Conservation (phyloP, 2,797 vertebrate species). For the Lacerta bilineata region DNA sequence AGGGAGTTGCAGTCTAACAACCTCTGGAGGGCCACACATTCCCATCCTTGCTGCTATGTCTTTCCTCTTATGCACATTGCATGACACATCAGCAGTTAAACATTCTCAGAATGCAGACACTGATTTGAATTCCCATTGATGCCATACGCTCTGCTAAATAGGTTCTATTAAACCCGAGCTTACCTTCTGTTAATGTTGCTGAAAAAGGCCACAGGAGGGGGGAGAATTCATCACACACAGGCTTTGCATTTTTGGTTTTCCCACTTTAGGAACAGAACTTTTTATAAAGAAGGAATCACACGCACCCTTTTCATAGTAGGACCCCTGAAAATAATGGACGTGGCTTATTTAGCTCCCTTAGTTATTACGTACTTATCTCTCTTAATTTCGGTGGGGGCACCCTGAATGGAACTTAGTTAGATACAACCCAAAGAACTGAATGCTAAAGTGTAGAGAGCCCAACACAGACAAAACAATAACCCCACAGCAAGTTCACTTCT, state of each 20-base stretch:
- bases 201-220: slow-evolving; percentile 2
- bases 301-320: no score
- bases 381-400: no score
- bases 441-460: not conserved
- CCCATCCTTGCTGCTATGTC: not conserved
- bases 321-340: no score
- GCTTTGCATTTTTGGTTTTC: not conserved
- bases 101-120: not conserved
- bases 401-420: no score
- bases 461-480: not conserved
- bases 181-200: not conserved
- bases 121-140: not conserved
- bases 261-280: not conserved
- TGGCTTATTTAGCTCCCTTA: no score
- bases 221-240: not conserved
- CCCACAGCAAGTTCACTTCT: not conserved
- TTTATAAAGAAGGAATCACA: not conserved
- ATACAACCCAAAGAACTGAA: not conserved
- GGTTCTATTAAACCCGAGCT: slow-evolving; percentile 4
- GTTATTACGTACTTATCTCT: no score
- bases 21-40: no score
- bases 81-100: not conserved
- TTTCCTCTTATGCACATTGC: not conserved
- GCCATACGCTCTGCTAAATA: not conserved
- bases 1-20: no score